Evolutionary conservation across 2,797 vertebrate genomes (phyloP).

Genomic region (Chelon auratus): DNA sequence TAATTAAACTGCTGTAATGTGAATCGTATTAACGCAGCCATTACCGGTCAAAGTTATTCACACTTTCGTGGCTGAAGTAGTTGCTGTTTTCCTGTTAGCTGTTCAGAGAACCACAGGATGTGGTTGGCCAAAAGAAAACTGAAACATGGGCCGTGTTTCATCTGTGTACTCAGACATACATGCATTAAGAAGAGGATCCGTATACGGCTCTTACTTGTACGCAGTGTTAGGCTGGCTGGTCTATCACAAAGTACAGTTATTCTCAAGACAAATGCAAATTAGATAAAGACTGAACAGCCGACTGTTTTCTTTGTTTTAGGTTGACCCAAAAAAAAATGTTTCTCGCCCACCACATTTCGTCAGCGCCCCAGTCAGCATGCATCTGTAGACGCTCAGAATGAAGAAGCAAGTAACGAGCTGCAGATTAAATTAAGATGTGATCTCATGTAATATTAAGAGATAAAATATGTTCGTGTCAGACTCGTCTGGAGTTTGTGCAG

Average conservation of each 20-base stretch:
- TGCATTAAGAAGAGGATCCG: no score
- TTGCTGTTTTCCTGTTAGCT: conserved; percentile 30
- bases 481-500: no score
- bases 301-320: background rate
- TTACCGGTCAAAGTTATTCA: background rate
- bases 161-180: background rate
- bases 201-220: no score
- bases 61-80: background rate
- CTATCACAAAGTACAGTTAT: no score
- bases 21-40: background rate
- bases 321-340: background rate
- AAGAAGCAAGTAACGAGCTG: background rate
- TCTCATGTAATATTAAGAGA: no score
- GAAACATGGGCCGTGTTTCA: background rate
- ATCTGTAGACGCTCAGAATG: background rate
- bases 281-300: background rate
- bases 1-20: background rate
- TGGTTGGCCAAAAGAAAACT: conserved; percentile 56
- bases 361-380: background rate
- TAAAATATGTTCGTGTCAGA: no score
- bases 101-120: conserved; percentile 60
- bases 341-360: background rate
- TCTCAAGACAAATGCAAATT: no score
- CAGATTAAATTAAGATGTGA: background rate
- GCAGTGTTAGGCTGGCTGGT: no score